A percentile compares a stretch with the other conserved stretches of the same genome.
Evolutionary conservation across 2,797 vertebrate species (phyloP).

Genomic region (Parauchenoglanis ngamensis): DNA sequence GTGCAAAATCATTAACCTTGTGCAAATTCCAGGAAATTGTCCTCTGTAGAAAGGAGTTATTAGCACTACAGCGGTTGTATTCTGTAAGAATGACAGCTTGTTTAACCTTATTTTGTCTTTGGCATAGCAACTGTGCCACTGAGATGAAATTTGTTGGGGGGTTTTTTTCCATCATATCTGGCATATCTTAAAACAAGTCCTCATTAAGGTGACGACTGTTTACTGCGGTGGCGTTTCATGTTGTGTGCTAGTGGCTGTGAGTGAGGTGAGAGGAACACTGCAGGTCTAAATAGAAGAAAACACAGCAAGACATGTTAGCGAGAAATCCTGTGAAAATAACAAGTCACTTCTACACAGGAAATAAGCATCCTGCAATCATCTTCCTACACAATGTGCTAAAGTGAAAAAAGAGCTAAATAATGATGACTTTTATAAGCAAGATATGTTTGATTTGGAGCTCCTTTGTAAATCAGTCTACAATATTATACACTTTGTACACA

Average conservation of each 20-base stretch:
- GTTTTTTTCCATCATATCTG: background rate
- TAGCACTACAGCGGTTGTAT: background rate
- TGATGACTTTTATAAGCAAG: conserved; percentile 11
- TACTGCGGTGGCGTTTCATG: conserved; percentile 16
- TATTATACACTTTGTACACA: background rate
- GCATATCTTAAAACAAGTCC: background rate
- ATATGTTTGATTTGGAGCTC: background rate
- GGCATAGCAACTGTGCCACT: background rate
- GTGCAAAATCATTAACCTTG: background rate
- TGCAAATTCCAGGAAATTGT: background rate
- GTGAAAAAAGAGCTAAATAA: conserved; percentile 11
- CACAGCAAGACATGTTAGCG: conserved; percentile 34
- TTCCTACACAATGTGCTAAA: conserved; percentile 16
- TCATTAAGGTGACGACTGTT: conserved; percentile 5
- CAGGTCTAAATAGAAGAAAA: conserved; percentile 52
- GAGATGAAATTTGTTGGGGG: background rate
- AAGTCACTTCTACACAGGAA: conserved; percentile 44
- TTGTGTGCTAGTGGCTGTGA: conserved; percentile 23
- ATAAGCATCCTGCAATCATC: conserved; percentile 39
- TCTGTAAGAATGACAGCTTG: background rate
- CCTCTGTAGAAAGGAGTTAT: background rate
- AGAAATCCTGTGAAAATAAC: conserved; percentile 53
- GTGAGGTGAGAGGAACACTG: conserved; percentile 18
- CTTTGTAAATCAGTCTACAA: no score
- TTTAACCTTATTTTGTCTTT: background rate